Evolutionary conservation across 2,888 invertebrate species (phyloP).

Genomic region (Sinohyriopsis cumingii): DNA sequence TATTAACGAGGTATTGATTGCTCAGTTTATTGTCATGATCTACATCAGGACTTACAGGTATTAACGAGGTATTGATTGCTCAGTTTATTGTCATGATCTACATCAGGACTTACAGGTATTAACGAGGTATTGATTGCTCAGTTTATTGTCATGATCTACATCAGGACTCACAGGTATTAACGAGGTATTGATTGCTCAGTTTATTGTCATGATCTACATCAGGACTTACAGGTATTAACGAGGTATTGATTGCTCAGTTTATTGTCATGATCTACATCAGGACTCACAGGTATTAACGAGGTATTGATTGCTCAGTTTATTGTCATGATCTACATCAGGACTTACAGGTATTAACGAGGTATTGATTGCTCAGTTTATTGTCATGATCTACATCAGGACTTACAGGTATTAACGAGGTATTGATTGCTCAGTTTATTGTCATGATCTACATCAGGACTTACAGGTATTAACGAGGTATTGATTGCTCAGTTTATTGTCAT

Average conservation of each 20-base stretch:
- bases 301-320: conserved; percentile 98
- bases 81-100: conserved; percentile 75
- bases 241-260: conserved; percentile 99
- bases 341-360: conserved; percentile 95
- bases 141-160: conserved; percentile 64
- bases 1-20: conserved; percentile 99
- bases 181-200: conserved; percentile 98
- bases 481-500: conserved; percentile 89
- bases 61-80: conserved; percentile 99
- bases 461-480: conserved; percentile 99
- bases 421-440: conserved; percentile 96
- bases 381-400: conserved; percentile 41
- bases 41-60: conserved; percentile 79
- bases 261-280: too few species aligned
- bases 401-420: conserved; percentile 97
- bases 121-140: conserved; percentile 99
- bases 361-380: conserved; percentile 99
- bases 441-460: conserved; percentile 67
- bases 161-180: conserved; percentile 86
- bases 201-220: too few species aligned
- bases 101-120: conserved; percentile 83
- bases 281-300: conserved; percentile 93
- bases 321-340: conserved; percentile 7
- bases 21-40: conserved; percentile 81
- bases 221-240: conserved; percentile 88